Evolutionary conservation across 2,113 vertebrate genomes (phyloP).

Genomic region (Cyrtonyx montezumae): DNA sequence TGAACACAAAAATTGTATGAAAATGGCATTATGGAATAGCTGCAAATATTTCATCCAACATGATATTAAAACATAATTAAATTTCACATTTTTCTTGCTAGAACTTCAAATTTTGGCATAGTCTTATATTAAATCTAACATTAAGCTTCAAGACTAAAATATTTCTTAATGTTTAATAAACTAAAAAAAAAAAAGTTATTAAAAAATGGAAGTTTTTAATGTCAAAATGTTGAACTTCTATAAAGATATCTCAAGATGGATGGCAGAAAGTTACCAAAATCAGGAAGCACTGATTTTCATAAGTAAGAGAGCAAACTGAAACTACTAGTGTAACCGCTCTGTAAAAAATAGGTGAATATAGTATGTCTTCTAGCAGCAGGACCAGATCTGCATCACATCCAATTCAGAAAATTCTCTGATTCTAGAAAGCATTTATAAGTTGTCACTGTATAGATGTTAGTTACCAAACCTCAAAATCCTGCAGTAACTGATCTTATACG

Average conservation of each 20-base stretch:
- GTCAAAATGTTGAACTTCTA: background rate
- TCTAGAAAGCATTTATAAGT: background rate
- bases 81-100: background rate
- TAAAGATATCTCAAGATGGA: background rate
- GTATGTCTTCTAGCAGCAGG: background rate
- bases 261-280: background rate
- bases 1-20: background rate
- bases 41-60: background rate
- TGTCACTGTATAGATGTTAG: background rate
- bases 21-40: background rate
- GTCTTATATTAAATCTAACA: background rate
- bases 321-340: background rate
- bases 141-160: background rate
- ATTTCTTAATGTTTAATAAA: background rate
- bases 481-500: background rate
- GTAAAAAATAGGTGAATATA: background rate
- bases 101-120: background rate
- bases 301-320: background rate
- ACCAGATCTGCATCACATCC: no score
- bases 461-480: background rate
- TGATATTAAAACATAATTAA: background rate
- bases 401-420: background rate
- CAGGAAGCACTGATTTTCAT: background rate
- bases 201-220: background rate
- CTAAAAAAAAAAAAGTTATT: background rate